Conservation (phyloP, 2,888 invertebrate genomes). For the Phymatocera aterrima region DNA sequence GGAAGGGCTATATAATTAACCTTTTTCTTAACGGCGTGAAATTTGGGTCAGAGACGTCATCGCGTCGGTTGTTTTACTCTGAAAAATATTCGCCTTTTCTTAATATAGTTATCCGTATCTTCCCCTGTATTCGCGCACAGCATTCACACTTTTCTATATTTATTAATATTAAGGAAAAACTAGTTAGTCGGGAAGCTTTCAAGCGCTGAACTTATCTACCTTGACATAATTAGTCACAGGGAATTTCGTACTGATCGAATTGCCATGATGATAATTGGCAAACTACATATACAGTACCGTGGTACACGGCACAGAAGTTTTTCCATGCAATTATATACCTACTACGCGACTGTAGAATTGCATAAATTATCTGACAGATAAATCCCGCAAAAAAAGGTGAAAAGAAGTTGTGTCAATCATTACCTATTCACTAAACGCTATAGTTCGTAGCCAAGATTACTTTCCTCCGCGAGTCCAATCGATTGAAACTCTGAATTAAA, state of each 20-base stretch:
- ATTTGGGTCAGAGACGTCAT: slow-evolving; percentile 14
- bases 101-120: neutral
- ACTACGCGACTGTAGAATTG: neutral
- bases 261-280: neutral
- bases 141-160: neutral
- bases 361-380: neutral
- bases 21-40: slow-evolving; percentile 9
- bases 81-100: neutral
- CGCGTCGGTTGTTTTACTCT: neutral
- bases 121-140: neutral
- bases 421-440: neutral
- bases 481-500: neutral
- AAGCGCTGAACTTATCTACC: neutral
- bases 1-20: slow-evolving; percentile 30
- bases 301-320: too few relatives aligned
- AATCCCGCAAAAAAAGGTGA: neutral
- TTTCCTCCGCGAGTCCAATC: neutral
- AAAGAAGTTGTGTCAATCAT: slow-evolving; percentile 2
- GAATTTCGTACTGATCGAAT: neutral
- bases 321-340: neutral
- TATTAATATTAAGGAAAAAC: neutral
- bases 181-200: slow-evolving; percentile 1
- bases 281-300: too few relatives aligned
- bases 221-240: too few relatives aligned
- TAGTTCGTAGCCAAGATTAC: too few relatives aligned